A percentile compares a stretch with the other conserved stretches of the same genome.
Evolutionary conservation across 2,888 invertebrate species (phyloP).

Genomic region (Hipparchia semele): DNA sequence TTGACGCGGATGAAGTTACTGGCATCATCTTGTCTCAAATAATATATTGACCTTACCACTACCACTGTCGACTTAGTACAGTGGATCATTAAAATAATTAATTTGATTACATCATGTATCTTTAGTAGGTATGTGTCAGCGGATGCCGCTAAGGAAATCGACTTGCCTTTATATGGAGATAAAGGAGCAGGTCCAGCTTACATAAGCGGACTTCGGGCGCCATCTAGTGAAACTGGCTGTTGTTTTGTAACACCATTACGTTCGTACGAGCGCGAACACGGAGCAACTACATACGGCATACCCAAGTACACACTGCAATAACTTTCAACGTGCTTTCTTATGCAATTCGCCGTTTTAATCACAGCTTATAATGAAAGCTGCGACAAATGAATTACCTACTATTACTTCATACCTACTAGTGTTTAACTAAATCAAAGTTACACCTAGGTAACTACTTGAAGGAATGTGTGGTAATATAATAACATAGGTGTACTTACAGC

Average conservation of each 20-base stretch:
- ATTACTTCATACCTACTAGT: not conserved
- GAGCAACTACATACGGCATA: conserved; percentile 28
- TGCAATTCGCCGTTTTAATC: conserved; percentile 18
- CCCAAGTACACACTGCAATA: conserved; percentile 20
- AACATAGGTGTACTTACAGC: no score
- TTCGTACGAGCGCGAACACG: conserved; percentile 11
- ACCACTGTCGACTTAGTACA: not conserved
- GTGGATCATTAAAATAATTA: not conserved
- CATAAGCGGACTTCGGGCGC: conserved; percentile 53
- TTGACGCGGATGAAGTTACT: no score
- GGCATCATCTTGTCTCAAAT: not conserved
- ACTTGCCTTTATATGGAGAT: conserved; percentile 62
- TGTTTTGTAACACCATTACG: conserved; percentile 47
- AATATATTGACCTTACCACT: no score
- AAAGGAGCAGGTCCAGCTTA: conserved; percentile 50
- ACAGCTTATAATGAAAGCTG: conserved; percentile 1
- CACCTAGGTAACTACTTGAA: no score
- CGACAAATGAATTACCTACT: not conserved
- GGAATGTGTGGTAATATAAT: no score
- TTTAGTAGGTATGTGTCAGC: conserved; percentile 52
- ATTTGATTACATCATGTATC: conserved; percentile 55
- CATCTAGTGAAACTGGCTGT: conserved; percentile 52
- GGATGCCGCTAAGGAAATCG: conserved; percentile 62
- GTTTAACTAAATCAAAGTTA: not conserved
- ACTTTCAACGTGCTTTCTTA: conserved; percentile 29